A percentile compares a stretch with the other conserved stretches of the same genome.
These are phyloP conservation scores for Papilio protenor DNA, from an alignment of 2,888 invertebrate genomes.

Conservation along the genomic window DNA sequence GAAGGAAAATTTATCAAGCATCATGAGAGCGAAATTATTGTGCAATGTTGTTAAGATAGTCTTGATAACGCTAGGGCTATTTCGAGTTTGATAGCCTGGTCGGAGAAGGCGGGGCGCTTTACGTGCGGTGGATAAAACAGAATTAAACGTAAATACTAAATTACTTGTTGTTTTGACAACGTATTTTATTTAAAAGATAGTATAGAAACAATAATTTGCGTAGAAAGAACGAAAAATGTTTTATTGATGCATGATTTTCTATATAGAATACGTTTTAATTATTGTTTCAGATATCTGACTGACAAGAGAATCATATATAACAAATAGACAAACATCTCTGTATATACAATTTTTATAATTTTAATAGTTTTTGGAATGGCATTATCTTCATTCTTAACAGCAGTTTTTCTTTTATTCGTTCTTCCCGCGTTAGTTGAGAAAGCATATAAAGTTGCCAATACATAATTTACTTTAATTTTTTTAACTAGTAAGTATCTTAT, in stretches of 20 bases:
- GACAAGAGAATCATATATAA: constrained; percentile 1
- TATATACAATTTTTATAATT: not conserved
- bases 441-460: constrained; percentile 2
- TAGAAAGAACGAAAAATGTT: not conserved
- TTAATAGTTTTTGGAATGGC: constrained; percentile 16
- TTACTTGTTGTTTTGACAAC: constrained; percentile 11
- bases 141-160: constrained; percentile 24
- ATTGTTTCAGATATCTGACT: constrained; percentile 42
- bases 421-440: constrained; percentile 33
- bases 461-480: constrained; percentile 9
- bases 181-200: not conserved
- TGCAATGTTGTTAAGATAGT: constrained; percentile 75
- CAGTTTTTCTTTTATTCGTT: constrained; percentile 34
- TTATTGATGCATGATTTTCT: not conserved
- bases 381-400: constrained; percentile 30
- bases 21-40: constrained; percentile 73
- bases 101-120: constrained; percentile 15
- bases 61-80: constrained; percentile 66
- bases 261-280: constrained; percentile 29
- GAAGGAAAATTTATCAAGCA: constrained; percentile 50
- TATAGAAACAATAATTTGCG: constrained; percentile 31
- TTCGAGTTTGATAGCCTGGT: constrained; percentile 57
- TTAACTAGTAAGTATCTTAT: constrained; percentile 25
- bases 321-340: not conserved
- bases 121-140: not conserved